Evolutionary conservation across 2,888 invertebrate species (phyloP).

Genomic region (Dicroscelio sp.): DNA sequence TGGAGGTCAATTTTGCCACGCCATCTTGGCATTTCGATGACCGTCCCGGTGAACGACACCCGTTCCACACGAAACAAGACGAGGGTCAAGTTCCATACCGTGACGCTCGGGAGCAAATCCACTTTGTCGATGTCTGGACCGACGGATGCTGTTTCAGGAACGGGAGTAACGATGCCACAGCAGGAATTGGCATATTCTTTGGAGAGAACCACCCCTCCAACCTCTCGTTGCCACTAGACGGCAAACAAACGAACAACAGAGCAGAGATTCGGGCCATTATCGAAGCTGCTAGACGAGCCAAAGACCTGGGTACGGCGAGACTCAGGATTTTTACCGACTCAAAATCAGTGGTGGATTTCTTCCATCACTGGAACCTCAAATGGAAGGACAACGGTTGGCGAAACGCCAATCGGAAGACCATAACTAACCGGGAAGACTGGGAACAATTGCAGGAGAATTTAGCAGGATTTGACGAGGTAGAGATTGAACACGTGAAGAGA

Average conservation of each 20-base stretch:
- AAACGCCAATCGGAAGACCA: not conserved
- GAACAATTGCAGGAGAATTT: not conserved
- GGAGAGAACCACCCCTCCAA: not conserved
- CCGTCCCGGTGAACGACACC: not conserved
- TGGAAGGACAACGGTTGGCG: not conserved
- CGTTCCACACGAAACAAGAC: not conserved
- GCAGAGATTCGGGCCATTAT: constrained; percentile 11
- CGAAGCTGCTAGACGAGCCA: not conserved
- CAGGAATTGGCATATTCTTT: constrained; percentile 17
- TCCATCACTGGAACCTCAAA: not conserved
- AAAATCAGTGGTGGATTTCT: too few relatives aligned
- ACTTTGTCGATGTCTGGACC: constrained; percentile 7
- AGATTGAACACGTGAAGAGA: not conserved
- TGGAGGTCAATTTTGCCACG: not conserved
- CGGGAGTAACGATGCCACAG: not conserved
- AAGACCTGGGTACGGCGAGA: not conserved
- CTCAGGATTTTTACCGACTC: not conserved
- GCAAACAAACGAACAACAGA: constrained; percentile 15
- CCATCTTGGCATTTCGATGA: not conserved
- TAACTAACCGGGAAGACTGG: not conserved
- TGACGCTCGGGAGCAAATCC: not conserved
- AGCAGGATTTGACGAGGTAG: not conserved
- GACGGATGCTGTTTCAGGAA: constrained; percentile 29
- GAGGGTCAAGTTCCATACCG: not conserved
- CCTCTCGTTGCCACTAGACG: not conserved